Conservation (phyloP, 2,113 vertebrate genomes). For the Struthidea cinerea region DNA sequence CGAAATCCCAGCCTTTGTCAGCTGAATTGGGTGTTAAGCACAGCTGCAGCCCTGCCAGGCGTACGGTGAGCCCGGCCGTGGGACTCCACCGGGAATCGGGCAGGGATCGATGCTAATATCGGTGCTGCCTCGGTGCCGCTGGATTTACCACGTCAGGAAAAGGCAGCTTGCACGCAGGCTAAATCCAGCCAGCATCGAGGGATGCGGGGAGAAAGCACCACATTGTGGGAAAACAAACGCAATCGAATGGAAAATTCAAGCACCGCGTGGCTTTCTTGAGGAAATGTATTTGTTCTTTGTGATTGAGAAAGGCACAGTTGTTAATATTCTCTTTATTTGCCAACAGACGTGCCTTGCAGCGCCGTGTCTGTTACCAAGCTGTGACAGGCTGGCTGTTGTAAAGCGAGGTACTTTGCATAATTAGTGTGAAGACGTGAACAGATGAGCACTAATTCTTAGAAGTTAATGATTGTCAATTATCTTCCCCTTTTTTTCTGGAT, state of each 20-base stretch:
- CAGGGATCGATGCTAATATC: neutral
- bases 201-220: neutral
- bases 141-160: neutral
- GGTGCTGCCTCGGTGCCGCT: rapidly evolving
- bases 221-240: rapidly evolving
- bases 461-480: slow-evolving; percentile 46
- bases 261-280: neutral
- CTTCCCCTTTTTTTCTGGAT: neutral
- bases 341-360: neutral
- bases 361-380: neutral
- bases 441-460: slow-evolving; percentile 27
- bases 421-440: slow-evolving; percentile 21
- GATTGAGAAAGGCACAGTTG: neutral
- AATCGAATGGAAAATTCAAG: neutral
- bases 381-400: neutral
- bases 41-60: neutral
- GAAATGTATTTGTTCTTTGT: neutral
- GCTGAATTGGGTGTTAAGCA: neutral
- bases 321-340: neutral
- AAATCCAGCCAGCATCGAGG: neutral
- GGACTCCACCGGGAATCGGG: neutral
- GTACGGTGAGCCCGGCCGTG: neutral
- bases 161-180: neutral
- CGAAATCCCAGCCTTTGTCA: neutral
- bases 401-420: slow-evolving; percentile 28